These are phyloP conservation scores for Rhegmatorhina hoffmannsi DNA, from an alignment of 2,113 vertebrate species.

Conservation along the genomic window DNA sequence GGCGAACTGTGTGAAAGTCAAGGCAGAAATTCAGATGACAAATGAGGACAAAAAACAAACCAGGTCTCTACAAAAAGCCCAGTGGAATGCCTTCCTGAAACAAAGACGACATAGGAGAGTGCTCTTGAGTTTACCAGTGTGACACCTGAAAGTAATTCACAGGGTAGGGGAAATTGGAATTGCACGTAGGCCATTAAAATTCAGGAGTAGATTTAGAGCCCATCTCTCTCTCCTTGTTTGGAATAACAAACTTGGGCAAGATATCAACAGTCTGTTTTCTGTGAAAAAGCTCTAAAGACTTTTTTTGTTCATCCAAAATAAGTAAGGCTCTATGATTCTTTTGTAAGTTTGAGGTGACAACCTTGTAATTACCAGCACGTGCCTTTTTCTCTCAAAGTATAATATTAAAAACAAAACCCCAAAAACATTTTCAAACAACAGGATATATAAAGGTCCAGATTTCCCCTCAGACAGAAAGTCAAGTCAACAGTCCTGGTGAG, in stretches of 20 bases:
- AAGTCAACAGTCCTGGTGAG: slow-evolving; percentile 21
- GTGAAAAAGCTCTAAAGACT: not conserved
- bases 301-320: not conserved
- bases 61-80: not conserved
- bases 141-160: not conserved
- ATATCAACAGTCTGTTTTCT: not conserved
- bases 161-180: not conserved
- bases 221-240: not conserved
- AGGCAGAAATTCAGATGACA: not conserved
- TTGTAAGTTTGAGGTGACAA: slow-evolving; percentile 20
- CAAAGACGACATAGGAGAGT: not conserved
- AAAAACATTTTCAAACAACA: not conserved
- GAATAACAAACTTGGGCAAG: not conserved
- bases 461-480: not conserved
- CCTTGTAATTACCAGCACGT: not conserved
- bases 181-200: not conserved
- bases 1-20: not conserved
- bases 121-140: not conserved
- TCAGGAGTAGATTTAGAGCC: not conserved
- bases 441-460: not conserved
- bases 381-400: slow-evolving; percentile 24
- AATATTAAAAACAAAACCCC: not conserved
- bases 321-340: not conserved
- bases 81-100: not conserved
- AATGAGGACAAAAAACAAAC: not conserved